Evolutionary conservation across 2,113 vertebrate genomes (phyloP).

Genomic region (Saguinus midas): DNA sequence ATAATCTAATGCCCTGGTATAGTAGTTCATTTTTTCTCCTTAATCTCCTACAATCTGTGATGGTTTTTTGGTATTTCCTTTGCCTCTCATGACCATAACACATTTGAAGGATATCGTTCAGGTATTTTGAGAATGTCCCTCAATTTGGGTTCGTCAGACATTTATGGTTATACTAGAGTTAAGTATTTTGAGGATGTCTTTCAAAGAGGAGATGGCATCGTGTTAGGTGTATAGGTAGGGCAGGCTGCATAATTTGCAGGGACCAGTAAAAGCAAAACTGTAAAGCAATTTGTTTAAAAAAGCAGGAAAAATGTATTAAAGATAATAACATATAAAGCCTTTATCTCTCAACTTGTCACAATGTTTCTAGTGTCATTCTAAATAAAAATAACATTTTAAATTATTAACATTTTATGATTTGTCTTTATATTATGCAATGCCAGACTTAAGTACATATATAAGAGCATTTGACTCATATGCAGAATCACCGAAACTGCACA

Average conservation of each 20-base stretch:
- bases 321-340: not conserved
- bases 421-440: not conserved
- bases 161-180: not conserved
- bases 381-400: not conserved
- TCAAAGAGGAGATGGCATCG: not conserved
- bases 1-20: not conserved
- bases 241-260: not conserved
- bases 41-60: not conserved
- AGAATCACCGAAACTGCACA: not conserved
- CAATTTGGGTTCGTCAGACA: not conserved
- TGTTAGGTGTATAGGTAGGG: not conserved
- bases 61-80: not conserved
- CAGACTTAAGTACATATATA: slow-evolving; percentile 1
- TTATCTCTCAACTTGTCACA: slow-evolving; percentile 7
- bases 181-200: not conserved
- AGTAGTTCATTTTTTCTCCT: no score
- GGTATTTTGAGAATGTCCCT: not conserved
- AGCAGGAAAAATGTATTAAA: not conserved
- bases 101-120: not conserved
- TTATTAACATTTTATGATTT: slow-evolving; percentile 4
- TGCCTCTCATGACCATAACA: not conserved
- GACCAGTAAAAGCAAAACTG: not conserved
- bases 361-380: not conserved
- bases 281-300: not conserved
- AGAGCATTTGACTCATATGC: not conserved